These are phyloP conservation scores for Serranochromis macrocephalus DNA, from an alignment of 2,113 vertebrate genomes.

Conservation along the genomic window DNA sequence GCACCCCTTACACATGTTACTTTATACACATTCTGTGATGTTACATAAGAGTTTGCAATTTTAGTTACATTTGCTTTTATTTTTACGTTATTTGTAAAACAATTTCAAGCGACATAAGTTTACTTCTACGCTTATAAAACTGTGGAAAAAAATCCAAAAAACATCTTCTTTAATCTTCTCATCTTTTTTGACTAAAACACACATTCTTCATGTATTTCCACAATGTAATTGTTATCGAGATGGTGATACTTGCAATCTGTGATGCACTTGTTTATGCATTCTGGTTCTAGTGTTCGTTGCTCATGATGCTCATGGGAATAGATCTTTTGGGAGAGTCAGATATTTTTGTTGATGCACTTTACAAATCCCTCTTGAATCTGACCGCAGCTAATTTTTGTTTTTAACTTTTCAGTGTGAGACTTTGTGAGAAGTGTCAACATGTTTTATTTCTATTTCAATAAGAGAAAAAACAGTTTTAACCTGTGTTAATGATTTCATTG, in stretches of 20 bases:
- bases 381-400: background rate
- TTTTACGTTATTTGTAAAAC: background rate
- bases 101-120: background rate
- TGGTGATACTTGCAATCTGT: background rate
- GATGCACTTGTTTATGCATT: constrained; percentile 25
- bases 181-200: background rate
- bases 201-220: background rate
- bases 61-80: background rate
- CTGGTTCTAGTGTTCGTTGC: constrained; percentile 9
- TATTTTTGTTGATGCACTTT: constrained; percentile 25
- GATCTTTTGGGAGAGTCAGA: constrained; percentile 7
- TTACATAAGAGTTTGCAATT: background rate
- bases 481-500: background rate
- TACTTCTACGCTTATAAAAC: background rate
- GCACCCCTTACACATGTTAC: background rate
- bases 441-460: background rate
- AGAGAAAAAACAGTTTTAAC: background rate
- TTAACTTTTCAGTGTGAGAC: background rate
- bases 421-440: background rate
- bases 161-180: background rate
- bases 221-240: background rate
- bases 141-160: background rate
- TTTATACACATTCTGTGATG: background rate
- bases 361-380: constrained; percentile 1
- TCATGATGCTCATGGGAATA: background rate